phyloP scores from a whole-genome alignment of 2,113 vertebrate genomes.

The Chaetops frenatus region DNA sequence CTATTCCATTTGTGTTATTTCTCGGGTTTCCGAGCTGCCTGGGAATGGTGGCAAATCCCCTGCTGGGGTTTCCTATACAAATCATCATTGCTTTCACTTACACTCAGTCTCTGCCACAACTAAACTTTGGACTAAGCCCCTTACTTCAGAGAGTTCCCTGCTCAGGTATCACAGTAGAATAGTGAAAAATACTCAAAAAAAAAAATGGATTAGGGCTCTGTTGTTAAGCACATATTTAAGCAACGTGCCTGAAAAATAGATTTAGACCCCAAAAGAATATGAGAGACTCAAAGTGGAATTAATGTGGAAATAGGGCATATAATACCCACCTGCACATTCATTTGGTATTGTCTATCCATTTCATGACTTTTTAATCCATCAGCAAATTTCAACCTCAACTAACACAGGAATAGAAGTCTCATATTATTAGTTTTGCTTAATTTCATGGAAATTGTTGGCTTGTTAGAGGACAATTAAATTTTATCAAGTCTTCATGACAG shows the following conservation, averaged over 20 bases:
- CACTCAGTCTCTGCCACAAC: not conserved
- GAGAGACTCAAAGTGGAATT: not conserved
- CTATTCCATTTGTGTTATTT: not conserved
- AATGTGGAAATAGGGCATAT: not conserved
- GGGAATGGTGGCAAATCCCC: not conserved
- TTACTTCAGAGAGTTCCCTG: not conserved
- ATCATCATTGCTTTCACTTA: not conserved
- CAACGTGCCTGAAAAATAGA: not conserved
- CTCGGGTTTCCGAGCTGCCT: not conserved
- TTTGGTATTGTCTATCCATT: not conserved
- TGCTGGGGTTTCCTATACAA: not conserved
- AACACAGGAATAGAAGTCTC: not conserved
- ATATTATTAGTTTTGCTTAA: not conserved
- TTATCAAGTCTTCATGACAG: not conserved
- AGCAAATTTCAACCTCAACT: not conserved
- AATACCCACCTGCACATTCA: not conserved
- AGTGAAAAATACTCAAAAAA: not conserved
- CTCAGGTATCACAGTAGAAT: not conserved
- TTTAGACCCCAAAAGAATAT: not conserved
- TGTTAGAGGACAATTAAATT: not conserved
- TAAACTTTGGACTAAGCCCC: not conserved
- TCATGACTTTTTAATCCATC: not conserved
- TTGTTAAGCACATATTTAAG: not conserved
- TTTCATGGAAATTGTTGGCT: not conserved
- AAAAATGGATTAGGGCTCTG: not conserved